These are phyloP conservation scores for Julus scandinavius DNA, from an alignment of 2,888 invertebrate species.

Conservation along the genomic window DNA sequence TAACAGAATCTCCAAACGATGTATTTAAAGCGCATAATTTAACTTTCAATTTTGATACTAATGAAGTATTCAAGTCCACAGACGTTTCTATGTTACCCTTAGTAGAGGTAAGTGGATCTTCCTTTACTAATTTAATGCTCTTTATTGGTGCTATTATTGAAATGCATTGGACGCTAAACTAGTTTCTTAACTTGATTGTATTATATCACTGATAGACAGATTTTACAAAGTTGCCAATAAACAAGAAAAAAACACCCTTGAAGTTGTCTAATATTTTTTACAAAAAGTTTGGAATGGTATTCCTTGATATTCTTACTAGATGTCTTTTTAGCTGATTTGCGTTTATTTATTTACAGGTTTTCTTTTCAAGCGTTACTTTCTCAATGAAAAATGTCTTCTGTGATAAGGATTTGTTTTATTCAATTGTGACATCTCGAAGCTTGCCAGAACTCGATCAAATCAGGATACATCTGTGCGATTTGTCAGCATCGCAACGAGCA, in stretches of 20 bases:
- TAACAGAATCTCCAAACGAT: slow-evolving; percentile 44
- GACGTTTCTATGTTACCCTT: slow-evolving; percentile 10
- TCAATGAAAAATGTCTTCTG: not conserved
- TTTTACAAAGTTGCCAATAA: not conserved
- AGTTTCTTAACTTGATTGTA: not conserved
- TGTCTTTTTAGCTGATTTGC: too few species aligned
- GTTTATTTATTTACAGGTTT: not conserved
- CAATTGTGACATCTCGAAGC: slow-evolving; percentile 8
- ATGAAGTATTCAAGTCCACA: slow-evolving; percentile 27
- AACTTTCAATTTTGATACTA: slow-evolving; percentile 47
- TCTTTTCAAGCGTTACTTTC: not conserved
- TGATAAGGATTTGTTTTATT: not conserved
- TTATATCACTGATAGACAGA: not conserved
- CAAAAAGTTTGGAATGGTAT: not conserved
- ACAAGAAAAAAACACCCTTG: not conserved
- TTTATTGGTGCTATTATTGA: not conserved
- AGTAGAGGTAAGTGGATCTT: slow-evolving; percentile 25
- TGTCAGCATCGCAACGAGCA: not conserved
- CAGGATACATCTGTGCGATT: not conserved
- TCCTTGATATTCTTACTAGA: too few species aligned
- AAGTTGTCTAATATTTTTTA: not conserved
- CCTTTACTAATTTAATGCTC: not conserved
- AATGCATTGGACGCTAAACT: not conserved
- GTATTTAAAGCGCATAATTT: slow-evolving; percentile 46
- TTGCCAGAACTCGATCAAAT: not conserved